Conservation (phyloP, 2,888 invertebrate species). For the Alviniconcha strummeri region DNA sequence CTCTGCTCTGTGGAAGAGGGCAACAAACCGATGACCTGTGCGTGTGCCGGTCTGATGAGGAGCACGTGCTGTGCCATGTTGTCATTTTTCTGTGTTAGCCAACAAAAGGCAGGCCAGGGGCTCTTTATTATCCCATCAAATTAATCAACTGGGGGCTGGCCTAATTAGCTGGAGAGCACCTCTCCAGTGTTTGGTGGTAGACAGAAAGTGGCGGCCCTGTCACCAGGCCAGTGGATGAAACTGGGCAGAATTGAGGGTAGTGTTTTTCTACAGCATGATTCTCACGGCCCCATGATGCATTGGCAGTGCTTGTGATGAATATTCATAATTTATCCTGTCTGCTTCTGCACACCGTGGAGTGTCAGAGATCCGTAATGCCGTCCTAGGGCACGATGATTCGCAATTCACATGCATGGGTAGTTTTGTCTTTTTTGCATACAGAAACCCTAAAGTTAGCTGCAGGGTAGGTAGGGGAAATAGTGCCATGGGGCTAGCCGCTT, state of each 20-base stretch:
- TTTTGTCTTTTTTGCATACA: no score
- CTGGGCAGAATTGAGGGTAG: background rate
- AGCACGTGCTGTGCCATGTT: background rate
- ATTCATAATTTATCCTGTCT: no score
- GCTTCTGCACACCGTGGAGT: no score
- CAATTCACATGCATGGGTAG: no score
- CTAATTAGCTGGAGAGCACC: slow-evolving; percentile 24
- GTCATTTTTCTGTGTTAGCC: slow-evolving; percentile 15
- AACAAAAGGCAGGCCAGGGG: background rate
- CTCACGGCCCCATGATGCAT: background rate
- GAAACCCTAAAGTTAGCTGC: no score
- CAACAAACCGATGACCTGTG: background rate
- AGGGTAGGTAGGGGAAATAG: no score
- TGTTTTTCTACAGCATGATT: background rate
- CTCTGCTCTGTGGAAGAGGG: background rate
- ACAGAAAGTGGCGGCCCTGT: background rate
- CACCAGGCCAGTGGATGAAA: background rate
- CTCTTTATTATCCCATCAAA: slow-evolving; percentile 28
- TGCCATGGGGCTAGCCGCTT: no score
- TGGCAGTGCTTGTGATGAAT: background rate
- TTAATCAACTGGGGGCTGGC: slow-evolving; percentile 13
- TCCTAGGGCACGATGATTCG: no score
- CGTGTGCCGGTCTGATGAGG: background rate
- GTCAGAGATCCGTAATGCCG: no score
- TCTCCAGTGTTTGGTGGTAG: background rate